phyloP scores from a whole-genome alignment of 2,797 vertebrate genomes.

The Myotis planiceps region DNA sequence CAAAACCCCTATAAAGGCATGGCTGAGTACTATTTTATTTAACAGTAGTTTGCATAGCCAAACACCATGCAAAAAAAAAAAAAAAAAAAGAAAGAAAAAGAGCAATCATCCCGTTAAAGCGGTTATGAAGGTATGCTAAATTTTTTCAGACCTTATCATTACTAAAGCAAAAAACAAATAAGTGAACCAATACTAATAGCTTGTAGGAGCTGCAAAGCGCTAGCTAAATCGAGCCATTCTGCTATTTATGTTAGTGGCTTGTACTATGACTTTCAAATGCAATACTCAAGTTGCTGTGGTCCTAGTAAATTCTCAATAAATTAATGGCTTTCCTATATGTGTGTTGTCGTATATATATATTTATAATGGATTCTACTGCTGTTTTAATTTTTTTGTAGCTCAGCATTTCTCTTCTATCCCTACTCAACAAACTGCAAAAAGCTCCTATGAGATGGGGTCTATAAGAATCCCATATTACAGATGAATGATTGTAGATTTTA shows the following conservation, averaged over 20 bases:
- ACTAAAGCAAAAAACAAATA: background rate
- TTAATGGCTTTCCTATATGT: background rate
- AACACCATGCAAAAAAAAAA: conserved; percentile 81
- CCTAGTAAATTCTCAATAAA: background rate
- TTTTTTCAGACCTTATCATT: background rate
- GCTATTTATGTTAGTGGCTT: background rate
- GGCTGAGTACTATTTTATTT: conserved; percentile 83
- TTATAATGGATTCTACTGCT: background rate
- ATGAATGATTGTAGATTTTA: background rate
- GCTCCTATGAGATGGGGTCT: background rate
- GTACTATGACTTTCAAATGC: background rate
- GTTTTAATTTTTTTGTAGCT: conserved; percentile 1
- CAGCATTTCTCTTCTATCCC: conserved; percentile 62
- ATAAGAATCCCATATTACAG: background rate
- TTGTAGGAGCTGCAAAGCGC: background rate
- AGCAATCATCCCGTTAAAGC: conserved; percentile 23
- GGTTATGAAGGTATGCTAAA: background rate
- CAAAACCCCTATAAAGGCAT: conserved; percentile 62
- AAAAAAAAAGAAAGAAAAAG: background rate
- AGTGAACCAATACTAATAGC: background rate
- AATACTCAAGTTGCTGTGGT: background rate
- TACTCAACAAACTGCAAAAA: conserved; percentile 39
- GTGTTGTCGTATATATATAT: background rate
- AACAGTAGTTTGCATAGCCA: conserved; percentile 77
- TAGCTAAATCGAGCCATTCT: background rate